A percentile compares a stretch with the other conserved stretches of the same genome.
phyloP scores from a whole-genome alignment of 2,888 invertebrate species.

The Drosophila prolongata region DNA sequence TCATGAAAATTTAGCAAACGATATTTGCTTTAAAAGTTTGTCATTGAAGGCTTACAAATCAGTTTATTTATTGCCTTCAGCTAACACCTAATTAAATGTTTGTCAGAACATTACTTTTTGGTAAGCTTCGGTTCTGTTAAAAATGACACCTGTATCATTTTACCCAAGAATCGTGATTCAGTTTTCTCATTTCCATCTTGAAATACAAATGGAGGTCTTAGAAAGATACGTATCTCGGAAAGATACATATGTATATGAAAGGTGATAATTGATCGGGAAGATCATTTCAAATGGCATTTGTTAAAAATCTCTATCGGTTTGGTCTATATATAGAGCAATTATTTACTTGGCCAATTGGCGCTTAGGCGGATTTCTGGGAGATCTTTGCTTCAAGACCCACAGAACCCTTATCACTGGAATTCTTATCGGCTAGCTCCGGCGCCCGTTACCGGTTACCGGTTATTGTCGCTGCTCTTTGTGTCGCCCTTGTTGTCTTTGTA shows the following conservation, averaged over 20 bases:
- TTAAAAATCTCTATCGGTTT: neutral
- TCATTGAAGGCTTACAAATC: too few relatives aligned
- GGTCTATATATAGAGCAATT: neutral
- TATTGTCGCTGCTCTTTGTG: conserved; percentile 12
- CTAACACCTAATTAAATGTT: too few relatives aligned
- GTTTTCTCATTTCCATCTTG: conserved; percentile 8
- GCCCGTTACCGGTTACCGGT: neutral
- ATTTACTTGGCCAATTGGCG: conserved; percentile 16
- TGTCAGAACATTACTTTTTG: too few relatives aligned
- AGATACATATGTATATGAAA: neutral
- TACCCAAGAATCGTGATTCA: conserved; percentile 5
- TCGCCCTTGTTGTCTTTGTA: conserved; percentile 1
- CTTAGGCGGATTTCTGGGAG: neutral
- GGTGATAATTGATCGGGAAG: conserved; percentile 6
- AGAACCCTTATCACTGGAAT: neutral
- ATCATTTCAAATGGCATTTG: conserved; percentile 1
- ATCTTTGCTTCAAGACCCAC: neutral
- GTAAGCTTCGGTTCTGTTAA: too few relatives aligned
- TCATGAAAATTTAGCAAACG: too few relatives aligned
- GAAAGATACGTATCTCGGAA: too few relatives aligned
- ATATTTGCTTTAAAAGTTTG: too few relatives aligned
- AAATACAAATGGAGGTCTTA: neutral
- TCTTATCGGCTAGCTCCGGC: conserved; percentile 15
- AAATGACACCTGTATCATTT: conserved; percentile 13
- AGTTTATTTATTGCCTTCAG: too few relatives aligned